Evolutionary conservation across 2,797 vertebrate genomes (phyloP).

Genomic region (Halcyon smyrnensis): DNA sequence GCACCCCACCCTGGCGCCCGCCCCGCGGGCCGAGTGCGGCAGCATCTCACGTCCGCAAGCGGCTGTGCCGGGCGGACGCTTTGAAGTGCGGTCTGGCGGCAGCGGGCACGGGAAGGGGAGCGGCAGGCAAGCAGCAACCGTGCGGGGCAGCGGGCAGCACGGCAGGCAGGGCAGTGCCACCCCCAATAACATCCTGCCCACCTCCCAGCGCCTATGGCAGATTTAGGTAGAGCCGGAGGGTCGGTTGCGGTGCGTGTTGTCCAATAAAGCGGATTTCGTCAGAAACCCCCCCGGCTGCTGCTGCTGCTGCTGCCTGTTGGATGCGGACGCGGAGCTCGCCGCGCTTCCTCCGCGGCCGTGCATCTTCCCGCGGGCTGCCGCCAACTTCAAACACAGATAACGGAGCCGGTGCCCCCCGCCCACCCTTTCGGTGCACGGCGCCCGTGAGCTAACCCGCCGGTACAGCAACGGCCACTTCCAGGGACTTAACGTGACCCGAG

Average conservation of each 20-base stretch:
- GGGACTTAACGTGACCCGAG: slow-evolving; percentile 57
- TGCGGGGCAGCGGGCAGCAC: background rate
- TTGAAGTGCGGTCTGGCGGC: background rate
- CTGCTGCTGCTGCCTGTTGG: background rate
- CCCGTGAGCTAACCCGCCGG: slow-evolving; percentile 11
- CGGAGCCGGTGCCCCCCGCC: background rate
- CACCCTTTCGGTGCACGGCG: background rate
- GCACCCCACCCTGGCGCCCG: background rate
- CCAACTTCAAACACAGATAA: background rate
- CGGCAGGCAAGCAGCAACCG: background rate
- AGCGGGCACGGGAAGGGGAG: background rate
- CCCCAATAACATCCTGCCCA: background rate
- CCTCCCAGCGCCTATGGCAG: background rate
- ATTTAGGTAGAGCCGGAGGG: background rate
- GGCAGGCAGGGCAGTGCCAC: background rate
- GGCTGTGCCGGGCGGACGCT: background rate
- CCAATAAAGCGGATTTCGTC: background rate
- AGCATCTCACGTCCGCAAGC: background rate
- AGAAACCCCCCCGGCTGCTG: background rate
- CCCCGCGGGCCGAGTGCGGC: background rate
- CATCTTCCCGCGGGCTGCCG: background rate
- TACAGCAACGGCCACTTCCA: slow-evolving; percentile 12
- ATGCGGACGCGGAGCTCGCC: background rate
- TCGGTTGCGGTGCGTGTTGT: background rate
- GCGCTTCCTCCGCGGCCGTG: too few species aligned